Percentiles rank a stretch among this genome's conserved stretches.
These are phyloP conservation scores for Nephrotoma guestfalica DNA, from an alignment of 2,888 invertebrate genomes.

Conservation along the genomic window DNA sequence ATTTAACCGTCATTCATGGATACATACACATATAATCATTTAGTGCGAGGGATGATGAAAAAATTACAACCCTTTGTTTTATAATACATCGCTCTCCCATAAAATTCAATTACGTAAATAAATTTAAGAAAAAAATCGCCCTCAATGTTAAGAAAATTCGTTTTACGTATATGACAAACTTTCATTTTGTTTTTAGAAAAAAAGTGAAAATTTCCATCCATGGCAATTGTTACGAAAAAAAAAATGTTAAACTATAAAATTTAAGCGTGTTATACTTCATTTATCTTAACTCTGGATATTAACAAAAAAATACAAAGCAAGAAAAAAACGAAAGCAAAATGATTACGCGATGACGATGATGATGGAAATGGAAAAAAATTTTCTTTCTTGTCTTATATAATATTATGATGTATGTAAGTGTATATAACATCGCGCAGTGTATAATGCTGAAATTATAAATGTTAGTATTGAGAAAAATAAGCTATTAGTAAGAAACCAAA, in stretches of 20 bases:
- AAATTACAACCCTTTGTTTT: neutral
- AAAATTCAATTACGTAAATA: neutral
- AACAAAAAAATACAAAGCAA: neutral
- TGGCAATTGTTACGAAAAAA: neutral
- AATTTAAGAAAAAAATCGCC: neutral
- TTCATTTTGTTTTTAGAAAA: neutral
- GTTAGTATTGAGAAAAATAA: neutral
- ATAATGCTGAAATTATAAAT: neutral
- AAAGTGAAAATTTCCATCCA: neutral
- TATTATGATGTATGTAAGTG: neutral
- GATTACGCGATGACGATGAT: conserved; percentile 5
- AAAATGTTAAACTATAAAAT: neutral
- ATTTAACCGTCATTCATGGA: neutral
- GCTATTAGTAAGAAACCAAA: neutral
- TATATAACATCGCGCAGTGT: neutral
- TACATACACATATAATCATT: neutral
- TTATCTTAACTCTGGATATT: neutral
- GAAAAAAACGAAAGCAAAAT: conserved; percentile 1
- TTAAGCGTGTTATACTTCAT: neutral
- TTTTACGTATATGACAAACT: neutral
- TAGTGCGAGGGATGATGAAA: neutral
- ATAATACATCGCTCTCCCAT: neutral
- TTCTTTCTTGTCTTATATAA: neutral
- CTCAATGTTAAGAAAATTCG: neutral
- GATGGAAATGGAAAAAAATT: neutral